Percentiles rank a stretch among this genome's conserved stretches.
These are phyloP conservation scores for Smutsia gigantea DNA, from an alignment of 2,797 vertebrate species.

Conservation along the genomic window DNA sequence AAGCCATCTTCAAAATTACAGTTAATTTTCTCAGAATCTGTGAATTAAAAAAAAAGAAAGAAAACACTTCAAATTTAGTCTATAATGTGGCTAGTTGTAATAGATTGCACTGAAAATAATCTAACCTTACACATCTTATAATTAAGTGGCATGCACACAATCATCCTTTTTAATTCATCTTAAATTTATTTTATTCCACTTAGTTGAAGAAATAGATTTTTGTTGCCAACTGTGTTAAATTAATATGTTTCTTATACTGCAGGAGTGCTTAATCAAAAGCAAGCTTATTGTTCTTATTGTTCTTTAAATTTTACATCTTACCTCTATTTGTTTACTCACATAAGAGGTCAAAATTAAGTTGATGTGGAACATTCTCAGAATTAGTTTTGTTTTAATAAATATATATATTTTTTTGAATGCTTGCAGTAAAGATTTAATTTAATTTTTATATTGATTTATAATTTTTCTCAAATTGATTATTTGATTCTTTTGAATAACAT, in stretches of 20 bases:
- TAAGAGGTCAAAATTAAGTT: not conserved
- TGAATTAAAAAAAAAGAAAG: constrained; percentile 54
- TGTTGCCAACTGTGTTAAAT: not conserved
- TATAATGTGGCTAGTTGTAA: not conserved
- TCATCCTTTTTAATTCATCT: not conserved
- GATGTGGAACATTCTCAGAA: not conserved
- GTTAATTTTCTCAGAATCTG: constrained; percentile 88
- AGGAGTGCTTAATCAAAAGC: not conserved
- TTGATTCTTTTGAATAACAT: not conserved
- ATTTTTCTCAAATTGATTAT: not conserved
- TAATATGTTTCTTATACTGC: not conserved
- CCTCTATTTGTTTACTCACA: not conserved
- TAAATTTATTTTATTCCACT: not conserved
- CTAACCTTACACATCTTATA: not conserved
- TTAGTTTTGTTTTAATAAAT: not conserved
- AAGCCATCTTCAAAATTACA: constrained; percentile 93
- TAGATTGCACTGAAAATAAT: not conserved
- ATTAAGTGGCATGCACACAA: not conserved
- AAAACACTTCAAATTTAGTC: not conserved
- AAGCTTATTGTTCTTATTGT: not conserved
- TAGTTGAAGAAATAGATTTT: not conserved
- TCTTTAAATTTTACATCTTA: not conserved
- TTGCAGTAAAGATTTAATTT: not conserved
- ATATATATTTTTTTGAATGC: not conserved
- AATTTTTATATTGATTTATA: not conserved